These are phyloP conservation scores for Hybognathus amarus DNA, from an alignment of 2,797 vertebrate genomes.

Conservation along the genomic window DNA sequence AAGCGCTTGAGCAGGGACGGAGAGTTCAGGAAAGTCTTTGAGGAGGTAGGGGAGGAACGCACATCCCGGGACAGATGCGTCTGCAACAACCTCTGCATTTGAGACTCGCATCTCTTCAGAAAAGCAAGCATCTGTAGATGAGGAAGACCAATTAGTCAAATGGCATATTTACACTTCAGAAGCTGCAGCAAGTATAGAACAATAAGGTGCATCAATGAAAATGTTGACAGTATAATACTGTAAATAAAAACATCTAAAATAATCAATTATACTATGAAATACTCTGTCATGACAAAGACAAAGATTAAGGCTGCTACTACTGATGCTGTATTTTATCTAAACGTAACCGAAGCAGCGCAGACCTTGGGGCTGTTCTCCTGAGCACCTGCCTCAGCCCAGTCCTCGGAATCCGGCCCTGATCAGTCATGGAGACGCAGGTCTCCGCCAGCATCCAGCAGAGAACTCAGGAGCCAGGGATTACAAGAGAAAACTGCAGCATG, in stretches of 20 bases:
- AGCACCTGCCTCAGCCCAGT: conserved; percentile 79
- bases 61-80: conserved; percentile 67
- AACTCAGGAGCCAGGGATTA: conserved; percentile 80
- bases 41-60: conserved; percentile 68
- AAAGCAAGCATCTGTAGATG: conserved; percentile 81
- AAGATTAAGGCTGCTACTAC: neutral
- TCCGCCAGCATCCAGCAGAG: conserved; percentile 83
- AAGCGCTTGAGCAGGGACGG: conserved; percentile 73
- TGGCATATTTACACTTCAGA: neutral
- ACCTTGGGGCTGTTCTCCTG: conserved; percentile 77
- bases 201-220: neutral
- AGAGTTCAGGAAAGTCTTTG: conserved; percentile 70
- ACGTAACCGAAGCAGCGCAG: conserved; percentile 13
- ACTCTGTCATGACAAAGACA: neutral
- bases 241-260: neutral
- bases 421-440: conserved; percentile 84
- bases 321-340: neutral
- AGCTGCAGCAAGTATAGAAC: neutral
- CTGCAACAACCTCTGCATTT: conserved; percentile 78
- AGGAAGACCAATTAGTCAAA: neutral
- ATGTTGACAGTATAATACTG: neutral
- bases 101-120: conserved; percentile 77
- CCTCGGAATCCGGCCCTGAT: conserved; percentile 73
- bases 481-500: conserved; percentile 87
- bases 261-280: neutral